These are phyloP conservation scores for Telmatochromis sp. DNA, from an alignment of 2,113 vertebrate species.

Conservation along the genomic window DNA sequence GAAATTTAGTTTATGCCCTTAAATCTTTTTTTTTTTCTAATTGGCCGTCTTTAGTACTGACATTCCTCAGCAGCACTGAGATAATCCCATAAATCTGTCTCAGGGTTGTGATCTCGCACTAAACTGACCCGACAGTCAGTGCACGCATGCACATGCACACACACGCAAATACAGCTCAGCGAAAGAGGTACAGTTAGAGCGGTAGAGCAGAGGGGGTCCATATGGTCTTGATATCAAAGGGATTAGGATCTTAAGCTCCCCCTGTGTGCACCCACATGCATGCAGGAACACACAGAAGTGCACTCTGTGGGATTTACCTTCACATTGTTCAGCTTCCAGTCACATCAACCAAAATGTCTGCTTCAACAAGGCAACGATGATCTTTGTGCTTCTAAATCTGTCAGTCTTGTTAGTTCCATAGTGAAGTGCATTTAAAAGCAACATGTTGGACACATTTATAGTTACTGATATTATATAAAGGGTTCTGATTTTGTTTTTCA, in stretches of 20 bases:
- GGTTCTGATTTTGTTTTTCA: background rate
- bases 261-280: background rate
- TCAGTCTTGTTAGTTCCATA: background rate
- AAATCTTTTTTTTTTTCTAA: background rate
- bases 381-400: background rate
- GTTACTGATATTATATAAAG: background rate
- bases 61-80: background rate
- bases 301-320: background rate
- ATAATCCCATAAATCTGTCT: constrained; percentile 44
- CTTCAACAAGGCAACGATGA: background rate
- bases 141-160: background rate
- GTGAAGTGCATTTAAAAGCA: background rate
- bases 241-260: constrained; percentile 31
- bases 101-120: constrained; percentile 1
- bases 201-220: background rate
- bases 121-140: background rate
- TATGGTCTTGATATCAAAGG: constrained; percentile 12
- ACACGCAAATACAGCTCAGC: background rate
- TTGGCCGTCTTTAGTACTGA: background rate
- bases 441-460: background rate
- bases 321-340: background rate
- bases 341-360: background rate
- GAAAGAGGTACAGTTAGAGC: background rate
- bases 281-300: background rate
- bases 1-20: background rate